A percentile compares a stretch with the other conserved stretches of the same genome.
Evolutionary conservation across 2,888 invertebrate species (phyloP).

Genomic region (Lacanobia oleracea): DNA sequence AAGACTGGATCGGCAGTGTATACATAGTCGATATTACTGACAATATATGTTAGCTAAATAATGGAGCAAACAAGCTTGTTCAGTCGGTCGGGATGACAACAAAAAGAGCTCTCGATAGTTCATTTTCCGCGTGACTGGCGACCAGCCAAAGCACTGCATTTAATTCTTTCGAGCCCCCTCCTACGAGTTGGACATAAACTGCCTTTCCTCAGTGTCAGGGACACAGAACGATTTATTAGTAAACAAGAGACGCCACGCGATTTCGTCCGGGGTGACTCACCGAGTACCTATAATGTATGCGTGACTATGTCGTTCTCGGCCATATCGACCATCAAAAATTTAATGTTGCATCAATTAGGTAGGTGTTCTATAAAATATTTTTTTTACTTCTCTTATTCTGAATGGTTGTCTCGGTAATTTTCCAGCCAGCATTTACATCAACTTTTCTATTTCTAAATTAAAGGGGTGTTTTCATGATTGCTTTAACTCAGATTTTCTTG

Average conservation of each 20-base stretch:
- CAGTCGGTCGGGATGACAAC: constrained; percentile 71
- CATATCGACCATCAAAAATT: constrained; percentile 11
- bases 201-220: constrained; percentile 76
- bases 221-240: constrained; percentile 72
- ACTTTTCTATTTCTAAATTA: neutral
- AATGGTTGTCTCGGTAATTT: neutral
- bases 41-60: constrained; percentile 53
- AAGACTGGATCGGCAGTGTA: constrained; percentile 39
- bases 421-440: neutral
- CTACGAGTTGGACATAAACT: constrained; percentile 58
- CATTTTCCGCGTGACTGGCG: constrained; percentile 78
- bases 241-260: constrained; percentile 65
- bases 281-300: constrained; percentile 29
- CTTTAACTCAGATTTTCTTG: constrained; percentile 13
- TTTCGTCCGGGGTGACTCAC: constrained; percentile 60
- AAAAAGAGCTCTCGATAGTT: constrained; percentile 80
- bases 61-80: constrained; percentile 62
- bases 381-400: neutral
- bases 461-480: neutral
- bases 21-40: constrained; percentile 35
- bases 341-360: neutral
- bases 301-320: constrained; percentile 12
- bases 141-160: constrained; percentile 76
- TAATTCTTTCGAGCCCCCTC: constrained; percentile 68
- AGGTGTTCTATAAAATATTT: neutral